Evolutionary conservation across 2,113 vertebrate species (phyloP).

Genomic region (Crotalus horridus): DNA sequence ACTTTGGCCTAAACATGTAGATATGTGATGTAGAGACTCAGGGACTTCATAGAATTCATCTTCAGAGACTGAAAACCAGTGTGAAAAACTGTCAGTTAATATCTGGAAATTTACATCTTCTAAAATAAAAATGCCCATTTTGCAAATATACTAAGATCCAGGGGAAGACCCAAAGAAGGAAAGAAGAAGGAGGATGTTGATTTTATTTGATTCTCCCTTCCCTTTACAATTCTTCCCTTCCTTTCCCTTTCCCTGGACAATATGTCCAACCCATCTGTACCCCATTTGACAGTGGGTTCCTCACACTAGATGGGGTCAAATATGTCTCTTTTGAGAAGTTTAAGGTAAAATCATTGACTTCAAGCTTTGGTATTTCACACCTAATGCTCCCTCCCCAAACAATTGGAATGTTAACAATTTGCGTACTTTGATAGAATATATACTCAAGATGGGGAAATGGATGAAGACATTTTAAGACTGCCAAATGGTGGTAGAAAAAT

Average conservation of each 20-base stretch:
- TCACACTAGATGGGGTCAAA: background rate
- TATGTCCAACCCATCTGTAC: background rate
- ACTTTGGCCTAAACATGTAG: background rate
- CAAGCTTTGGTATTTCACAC: background rate
- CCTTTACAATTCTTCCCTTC: background rate
- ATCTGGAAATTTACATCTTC: background rate
- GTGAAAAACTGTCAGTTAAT: background rate
- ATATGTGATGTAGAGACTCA: background rate
- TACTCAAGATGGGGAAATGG: background rate
- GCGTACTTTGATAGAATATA: background rate
- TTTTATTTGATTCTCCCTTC: background rate
- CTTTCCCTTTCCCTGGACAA: background rate
- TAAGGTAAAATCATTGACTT: background rate
- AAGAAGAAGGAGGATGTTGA: background rate
- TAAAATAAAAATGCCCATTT: background rate
- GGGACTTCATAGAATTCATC: background rate
- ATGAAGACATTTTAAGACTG: background rate
- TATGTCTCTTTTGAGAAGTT: background rate
- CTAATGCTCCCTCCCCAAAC: background rate
- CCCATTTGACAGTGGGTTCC: background rate
- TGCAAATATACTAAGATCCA: background rate
- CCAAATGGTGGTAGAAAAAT: background rate
- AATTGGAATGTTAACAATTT: background rate
- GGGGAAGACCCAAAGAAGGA: background rate
- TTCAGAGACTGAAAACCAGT: background rate